Conservation (phyloP, 2,888 invertebrate species). For the Epistrophe eligans region DNA sequence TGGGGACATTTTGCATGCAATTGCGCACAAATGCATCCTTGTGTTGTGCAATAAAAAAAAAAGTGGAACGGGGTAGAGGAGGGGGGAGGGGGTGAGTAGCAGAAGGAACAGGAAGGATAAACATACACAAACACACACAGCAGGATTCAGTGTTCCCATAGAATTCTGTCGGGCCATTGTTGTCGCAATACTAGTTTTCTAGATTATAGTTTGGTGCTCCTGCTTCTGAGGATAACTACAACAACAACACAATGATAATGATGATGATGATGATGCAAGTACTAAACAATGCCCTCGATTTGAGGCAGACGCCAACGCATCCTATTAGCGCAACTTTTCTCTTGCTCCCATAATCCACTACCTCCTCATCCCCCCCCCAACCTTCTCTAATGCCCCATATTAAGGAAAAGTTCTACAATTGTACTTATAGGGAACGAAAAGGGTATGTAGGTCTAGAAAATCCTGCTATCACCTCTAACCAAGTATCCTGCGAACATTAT, state of each 20-base stretch:
- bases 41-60: conserved; percentile 18
- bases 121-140: conserved; percentile 25
- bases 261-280: conserved; percentile 66
- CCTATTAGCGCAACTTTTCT: conserved; percentile 67
- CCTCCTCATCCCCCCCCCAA: too few relatives aligned
- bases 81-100: too few relatives aligned
- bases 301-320: conserved; percentile 72
- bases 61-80: too few relatives aligned
- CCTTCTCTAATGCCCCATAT: not conserved
- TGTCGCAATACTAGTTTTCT: conserved; percentile 51
- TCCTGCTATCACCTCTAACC: conserved; percentile 74
- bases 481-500: conserved; percentile 73
- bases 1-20: conserved; percentile 70
- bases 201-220: conserved; percentile 68
- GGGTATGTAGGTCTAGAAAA: conserved; percentile 32
- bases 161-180: conserved; percentile 62
- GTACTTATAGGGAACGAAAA: not conserved
- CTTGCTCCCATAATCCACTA: conserved; percentile 15
- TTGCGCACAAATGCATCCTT: conserved; percentile 73
- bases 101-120: conserved; percentile 60
- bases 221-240: conserved; percentile 45
- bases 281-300: conserved; percentile 71
- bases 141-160: conserved; percentile 36
- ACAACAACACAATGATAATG: conserved; percentile 9
- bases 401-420: conserved; percentile 37